Conservation (phyloP, 2,797 vertebrate genomes). For the Phalloptychus januarius region DNA sequence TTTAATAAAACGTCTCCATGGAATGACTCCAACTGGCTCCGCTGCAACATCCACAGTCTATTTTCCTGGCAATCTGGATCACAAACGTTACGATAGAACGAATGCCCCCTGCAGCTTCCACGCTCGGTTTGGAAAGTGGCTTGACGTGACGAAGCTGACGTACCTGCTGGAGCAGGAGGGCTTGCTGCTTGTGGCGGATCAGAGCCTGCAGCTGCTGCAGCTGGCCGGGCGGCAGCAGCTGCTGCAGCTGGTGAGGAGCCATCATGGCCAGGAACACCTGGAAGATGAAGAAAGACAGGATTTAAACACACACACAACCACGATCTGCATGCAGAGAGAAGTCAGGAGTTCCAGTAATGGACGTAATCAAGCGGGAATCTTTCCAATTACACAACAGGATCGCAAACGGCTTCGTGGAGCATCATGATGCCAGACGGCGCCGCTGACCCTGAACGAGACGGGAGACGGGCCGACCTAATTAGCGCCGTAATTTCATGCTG, state of each 20-base stretch:
- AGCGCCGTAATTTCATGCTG: conserved; percentile 78
- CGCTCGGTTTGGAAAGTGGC: neutral
- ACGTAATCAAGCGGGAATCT: conserved; percentile 33
- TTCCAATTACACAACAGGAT: conserved; percentile 61
- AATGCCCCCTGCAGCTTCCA: neutral
- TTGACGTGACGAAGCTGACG: neutral
- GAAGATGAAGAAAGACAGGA: conserved; percentile 51
- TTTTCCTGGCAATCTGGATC: neutral
- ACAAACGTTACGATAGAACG: neutral
- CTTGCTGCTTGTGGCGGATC: conserved; percentile 93
- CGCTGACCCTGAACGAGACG: conserved; percentile 67
- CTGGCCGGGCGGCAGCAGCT: conserved; percentile 74
- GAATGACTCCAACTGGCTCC: neutral
- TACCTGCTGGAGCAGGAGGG: conserved; percentile 94
- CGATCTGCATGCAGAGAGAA: conserved; percentile 19
- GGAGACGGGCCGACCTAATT: conserved; percentile 70
- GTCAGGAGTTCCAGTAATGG: conserved; percentile 59
- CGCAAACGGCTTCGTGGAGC: conserved; percentile 59
- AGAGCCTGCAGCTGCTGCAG: conserved; percentile 89
- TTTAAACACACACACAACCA: neutral
- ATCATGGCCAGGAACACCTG: conserved; percentile 92
- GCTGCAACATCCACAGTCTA: neutral
- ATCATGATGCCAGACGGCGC: conserved; percentile 58
- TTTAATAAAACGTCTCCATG: neutral
- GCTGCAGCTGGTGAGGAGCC: conserved; percentile 88